Base-by-base conservation (phyloP, 1,140 invertebrate genomes). In the Gonioctena quinquepunctata region DNA sequence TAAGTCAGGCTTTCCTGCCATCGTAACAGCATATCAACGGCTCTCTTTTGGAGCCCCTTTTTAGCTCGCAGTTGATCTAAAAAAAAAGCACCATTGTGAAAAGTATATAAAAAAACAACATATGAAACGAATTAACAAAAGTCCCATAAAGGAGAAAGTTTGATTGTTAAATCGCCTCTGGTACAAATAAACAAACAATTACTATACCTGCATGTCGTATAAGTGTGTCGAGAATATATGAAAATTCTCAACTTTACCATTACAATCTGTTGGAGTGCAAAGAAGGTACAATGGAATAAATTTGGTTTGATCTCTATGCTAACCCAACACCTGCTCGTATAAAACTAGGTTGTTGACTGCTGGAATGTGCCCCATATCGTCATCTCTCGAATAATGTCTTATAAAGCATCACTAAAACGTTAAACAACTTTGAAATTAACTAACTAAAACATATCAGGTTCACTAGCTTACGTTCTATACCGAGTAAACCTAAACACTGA, bases 1-100 rank as follows among this genome's bases (percentile, higher is more conserved):
- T 72, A 83, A 76, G 75, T 85, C 84, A 84, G 84, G 82, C 82
- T 85, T 85, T 78, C 80, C 79, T 73, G 82, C 80, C 83, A 82
- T 83, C 68, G 73, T 81, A 81, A 72, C 77, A 74, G 77, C 80
- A 82, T 81, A 83, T 81, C 80, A 83, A 80, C 79, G 80, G 81
- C 80, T 73, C 80, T 74, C 76, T 70, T 56, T 23, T 69, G 64
- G 79, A 79, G 81, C 79, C 77, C 71, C 70, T 70, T 78, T 70
- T 76, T 77, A 84, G 64, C 70, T 73, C 67, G 69, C 77, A 82
- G 76, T 68, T 68, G 65, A 73, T 72, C 81, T 83, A 57, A 75
- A 80, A 82, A 23, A 72, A 63, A 66, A n/a, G n/a, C n/a, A 54
- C 28, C 69, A 28, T 27, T 11, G n/a, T 2, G 11, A 1, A 60